phyloP scores from a whole-genome alignment of 1,140 invertebrate species.

The Drosophila bifasciata region DNA sequence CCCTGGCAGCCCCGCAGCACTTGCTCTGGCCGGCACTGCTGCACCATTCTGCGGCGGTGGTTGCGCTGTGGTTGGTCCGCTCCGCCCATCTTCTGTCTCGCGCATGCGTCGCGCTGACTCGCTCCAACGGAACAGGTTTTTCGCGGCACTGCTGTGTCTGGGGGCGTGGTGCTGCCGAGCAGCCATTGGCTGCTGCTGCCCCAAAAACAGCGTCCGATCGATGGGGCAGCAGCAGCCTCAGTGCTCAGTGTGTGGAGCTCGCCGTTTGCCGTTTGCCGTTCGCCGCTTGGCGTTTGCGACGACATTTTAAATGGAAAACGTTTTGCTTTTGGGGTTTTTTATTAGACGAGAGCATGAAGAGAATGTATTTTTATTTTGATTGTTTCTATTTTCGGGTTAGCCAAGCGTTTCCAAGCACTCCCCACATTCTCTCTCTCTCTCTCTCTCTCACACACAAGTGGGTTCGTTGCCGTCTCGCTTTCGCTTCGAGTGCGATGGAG shows the following conservation, averaged over 20 bases:
- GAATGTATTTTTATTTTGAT: constrained; percentile 82
- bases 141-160: constrained; percentile 31
- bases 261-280: too few species aligned
- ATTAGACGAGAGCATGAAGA: constrained; percentile 72
- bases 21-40: constrained; percentile 7
- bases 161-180: constrained; percentile 53
- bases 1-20: constrained; percentile 21
- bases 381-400: constrained; percentile 79
- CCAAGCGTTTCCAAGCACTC: constrained; percentile 37
- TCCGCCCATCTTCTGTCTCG: constrained; percentile 29
- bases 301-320: constrained; percentile 84
- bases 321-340: constrained; percentile 84
- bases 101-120: constrained; percentile 49
- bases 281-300: constrained; percentile 61
- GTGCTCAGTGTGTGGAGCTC: constrained; percentile 4
- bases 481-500: constrained; percentile 7
- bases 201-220: background rate
- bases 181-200: constrained; percentile 56
- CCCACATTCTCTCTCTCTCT: background rate
- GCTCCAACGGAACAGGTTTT: constrained; percentile 62
- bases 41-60: background rate
- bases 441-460: too few species aligned
- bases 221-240: constrained; percentile 10
- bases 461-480: constrained; percentile 9
- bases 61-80: constrained; percentile 47